Percentiles rank a stretch among this genome's conserved stretches.
Conservation (phyloP, 2,888 invertebrate genomes). For the Acleris sparsana region DNA sequence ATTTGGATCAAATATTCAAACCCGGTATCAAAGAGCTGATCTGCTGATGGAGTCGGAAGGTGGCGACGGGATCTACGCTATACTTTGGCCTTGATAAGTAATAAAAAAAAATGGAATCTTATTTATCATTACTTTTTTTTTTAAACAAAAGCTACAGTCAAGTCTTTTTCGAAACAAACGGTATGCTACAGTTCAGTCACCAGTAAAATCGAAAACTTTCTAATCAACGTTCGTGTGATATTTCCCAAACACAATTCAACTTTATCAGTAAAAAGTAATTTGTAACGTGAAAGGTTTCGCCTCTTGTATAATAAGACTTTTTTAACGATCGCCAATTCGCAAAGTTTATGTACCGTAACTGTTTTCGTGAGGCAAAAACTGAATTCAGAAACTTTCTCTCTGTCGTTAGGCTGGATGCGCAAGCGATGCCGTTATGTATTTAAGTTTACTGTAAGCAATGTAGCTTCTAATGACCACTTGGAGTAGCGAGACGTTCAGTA, state of each 20-base stretch:
- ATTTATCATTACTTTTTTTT: too few relatives aligned
- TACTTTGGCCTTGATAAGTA: too few relatives aligned
- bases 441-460: too few relatives aligned
- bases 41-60: too few relatives aligned
- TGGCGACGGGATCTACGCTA: too few relatives aligned
- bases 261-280: constrained; percentile 24
- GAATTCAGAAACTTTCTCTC: constrained; percentile 58
- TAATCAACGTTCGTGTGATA: neutral
- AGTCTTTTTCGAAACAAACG: too few relatives aligned
- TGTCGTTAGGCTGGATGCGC: constrained; percentile 36
- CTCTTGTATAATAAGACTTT: constrained; percentile 17
- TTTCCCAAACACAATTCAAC: constrained; percentile 24
- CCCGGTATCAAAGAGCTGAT: too few relatives aligned
- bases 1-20: too few relatives aligned
- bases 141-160: too few relatives aligned
- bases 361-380: constrained; percentile 60
- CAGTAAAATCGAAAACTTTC: neutral
- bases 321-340: constrained; percentile 35
- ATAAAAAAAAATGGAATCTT: too few relatives aligned
- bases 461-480: too few relatives aligned
- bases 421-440: constrained; percentile 3
- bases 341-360: constrained; percentile 53
- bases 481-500: too few relatives aligned
- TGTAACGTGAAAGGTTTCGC: constrained; percentile 27
- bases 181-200: neutral